Evolutionary conservation across 2,888 invertebrate genomes (phyloP).

Genomic region (Lithophane leautieri): DNA sequence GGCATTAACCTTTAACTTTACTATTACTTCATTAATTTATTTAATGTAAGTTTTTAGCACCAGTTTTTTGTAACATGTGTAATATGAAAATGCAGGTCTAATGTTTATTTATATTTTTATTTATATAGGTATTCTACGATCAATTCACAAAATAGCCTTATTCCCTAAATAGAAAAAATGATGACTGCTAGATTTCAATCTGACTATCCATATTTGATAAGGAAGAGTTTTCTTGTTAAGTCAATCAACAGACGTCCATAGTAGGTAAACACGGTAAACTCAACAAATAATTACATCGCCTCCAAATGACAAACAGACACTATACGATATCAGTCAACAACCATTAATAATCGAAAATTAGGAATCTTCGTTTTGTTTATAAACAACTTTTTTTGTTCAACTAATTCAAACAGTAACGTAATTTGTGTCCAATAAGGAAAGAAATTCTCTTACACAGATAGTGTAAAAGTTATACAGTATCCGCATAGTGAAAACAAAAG

Average conservation of each 20-base stretch:
- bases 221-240: neutral
- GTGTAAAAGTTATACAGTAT: slow-evolving; percentile 42
- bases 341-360: neutral
- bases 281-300: neutral
- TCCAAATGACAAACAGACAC: neutral
- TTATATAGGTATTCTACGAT: neutral
- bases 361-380: neutral
- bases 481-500: slow-evolving; percentile 74
- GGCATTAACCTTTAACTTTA: slow-evolving; percentile 53
- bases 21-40: slow-evolving; percentile 53
- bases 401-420: slow-evolving; percentile 8
- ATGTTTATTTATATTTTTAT: neutral
- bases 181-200: neutral
- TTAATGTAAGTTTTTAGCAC: slow-evolving; percentile 22
- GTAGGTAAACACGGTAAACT: neutral
- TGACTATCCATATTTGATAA: neutral
- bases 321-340: neutral
- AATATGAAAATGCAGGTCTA: neutral
- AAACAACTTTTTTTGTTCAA: neutral
- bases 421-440: slow-evolving; percentile 5
- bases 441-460: slow-evolving; percentile 33
- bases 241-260: neutral
- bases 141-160: neutral
- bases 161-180: neutral
- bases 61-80: neutral